phyloP scores from a whole-genome alignment of 1,140 invertebrate species.

The Condylostylus longicornis region DNA sequence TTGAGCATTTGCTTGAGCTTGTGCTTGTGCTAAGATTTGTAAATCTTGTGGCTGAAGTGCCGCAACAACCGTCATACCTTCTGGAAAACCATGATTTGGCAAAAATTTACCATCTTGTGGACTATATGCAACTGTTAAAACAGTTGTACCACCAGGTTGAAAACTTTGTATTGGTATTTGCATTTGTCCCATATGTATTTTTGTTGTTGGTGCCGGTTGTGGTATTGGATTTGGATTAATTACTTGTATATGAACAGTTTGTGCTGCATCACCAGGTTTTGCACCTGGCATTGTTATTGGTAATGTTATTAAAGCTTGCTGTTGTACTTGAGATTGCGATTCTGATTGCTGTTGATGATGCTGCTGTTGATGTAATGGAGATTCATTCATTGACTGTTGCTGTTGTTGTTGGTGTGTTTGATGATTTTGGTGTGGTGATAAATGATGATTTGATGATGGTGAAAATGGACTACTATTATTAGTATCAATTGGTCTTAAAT shows the following conservation, averaged over 20 bases:
- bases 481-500: slow-evolving; percentile 50
- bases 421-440: too few relatives aligned
- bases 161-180: slow-evolving; percentile 49
- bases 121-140: slow-evolving; percentile 56
- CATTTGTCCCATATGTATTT: slow-evolving; percentile 51
- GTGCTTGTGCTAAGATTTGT: slow-evolving; percentile 32
- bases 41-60: slow-evolving; percentile 49
- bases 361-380: slow-evolving; percentile 22
- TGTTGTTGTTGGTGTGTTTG: too few relatives aligned
- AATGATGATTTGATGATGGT: too few relatives aligned
- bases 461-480: too few relatives aligned
- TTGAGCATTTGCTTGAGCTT: slow-evolving; percentile 9
- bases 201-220: slow-evolving; percentile 42
- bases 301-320: slow-evolving; percentile 51
- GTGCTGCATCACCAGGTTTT: slow-evolving; percentile 56
- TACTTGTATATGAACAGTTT: slow-evolving; percentile 63
- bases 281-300: slow-evolving; percentile 56
- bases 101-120: slow-evolving; percentile 33
- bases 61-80: slow-evolving; percentile 47
- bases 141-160: slow-evolving; percentile 42
- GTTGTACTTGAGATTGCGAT: slow-evolving; percentile 22
- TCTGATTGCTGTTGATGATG: slow-evolving; percentile 11
- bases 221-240: slow-evolving; percentile 40
- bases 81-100: slow-evolving; percentile 32
- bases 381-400: too few relatives aligned